Percentiles rank a stretch among this genome's conserved stretches.
These are phyloP conservation scores for Poecile montanus DNA, from an alignment of 2,797 vertebrate genomes.

Conservation along the genomic window DNA sequence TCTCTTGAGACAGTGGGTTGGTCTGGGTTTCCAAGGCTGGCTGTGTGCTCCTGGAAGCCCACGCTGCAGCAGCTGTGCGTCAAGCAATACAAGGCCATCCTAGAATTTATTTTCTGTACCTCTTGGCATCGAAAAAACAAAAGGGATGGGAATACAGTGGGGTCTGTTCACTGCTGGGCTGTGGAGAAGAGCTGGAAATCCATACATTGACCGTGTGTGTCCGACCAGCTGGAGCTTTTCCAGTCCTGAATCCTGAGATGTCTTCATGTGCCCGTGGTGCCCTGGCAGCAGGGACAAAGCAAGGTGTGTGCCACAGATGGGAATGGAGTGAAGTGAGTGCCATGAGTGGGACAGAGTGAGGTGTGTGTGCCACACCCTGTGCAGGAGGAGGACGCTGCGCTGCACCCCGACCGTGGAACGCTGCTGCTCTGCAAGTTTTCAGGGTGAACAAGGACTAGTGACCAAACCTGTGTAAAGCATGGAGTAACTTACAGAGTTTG, in stretches of 20 bases:
- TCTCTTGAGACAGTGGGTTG: conserved; percentile 53
- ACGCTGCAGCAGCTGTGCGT: conserved; percentile 40
- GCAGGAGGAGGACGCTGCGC: background rate
- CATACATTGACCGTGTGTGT: background rate
- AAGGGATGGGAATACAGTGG: background rate
- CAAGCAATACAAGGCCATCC: conserved; percentile 70
- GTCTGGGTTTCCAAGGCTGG: conserved; percentile 11
- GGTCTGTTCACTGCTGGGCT: background rate
- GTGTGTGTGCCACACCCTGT: background rate
- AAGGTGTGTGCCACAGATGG: background rate
- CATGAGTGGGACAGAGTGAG: background rate
- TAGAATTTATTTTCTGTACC: conserved; percentile 38
- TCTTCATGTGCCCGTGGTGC: background rate
- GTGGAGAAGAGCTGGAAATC: background rate
- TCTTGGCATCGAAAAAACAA: background rate
- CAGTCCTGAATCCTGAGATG: background rate
- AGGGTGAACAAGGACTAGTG: conserved; percentile 42
- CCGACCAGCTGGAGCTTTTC: background rate
- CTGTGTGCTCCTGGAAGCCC: conserved; percentile 2
- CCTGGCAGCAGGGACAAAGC: background rate
- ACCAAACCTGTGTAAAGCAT: conserved; percentile 62
- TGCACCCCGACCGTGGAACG: background rate
- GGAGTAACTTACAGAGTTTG: conserved; percentile 52
- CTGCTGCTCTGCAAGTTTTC: background rate
- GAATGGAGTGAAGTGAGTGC: background rate